Conservation (phyloP, 2,888 invertebrate genomes). For the Luperina nickerlii region DNA sequence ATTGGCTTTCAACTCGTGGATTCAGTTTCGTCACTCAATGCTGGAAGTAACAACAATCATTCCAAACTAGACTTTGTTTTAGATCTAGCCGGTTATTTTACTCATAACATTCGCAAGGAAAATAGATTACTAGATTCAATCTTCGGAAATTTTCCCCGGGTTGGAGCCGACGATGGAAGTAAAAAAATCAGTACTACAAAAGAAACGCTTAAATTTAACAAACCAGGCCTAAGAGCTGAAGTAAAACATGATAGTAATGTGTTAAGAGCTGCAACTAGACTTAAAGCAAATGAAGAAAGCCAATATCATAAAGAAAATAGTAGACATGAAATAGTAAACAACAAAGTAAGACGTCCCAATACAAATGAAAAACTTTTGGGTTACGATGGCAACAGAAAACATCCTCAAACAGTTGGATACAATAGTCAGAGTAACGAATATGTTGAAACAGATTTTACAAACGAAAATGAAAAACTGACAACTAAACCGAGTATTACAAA, state of each 20-base stretch:
- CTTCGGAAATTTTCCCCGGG: neutral
- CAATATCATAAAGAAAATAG: neutral
- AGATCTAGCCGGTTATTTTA: constrained; percentile 12
- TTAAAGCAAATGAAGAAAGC: neutral
- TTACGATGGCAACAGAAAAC: neutral
- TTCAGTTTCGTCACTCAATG: constrained; percentile 3
- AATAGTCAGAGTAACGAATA: neutral
- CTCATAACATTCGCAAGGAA: neutral
- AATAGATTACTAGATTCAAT: constrained; percentile 4
- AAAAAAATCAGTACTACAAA: neutral
- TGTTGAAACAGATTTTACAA: neutral
- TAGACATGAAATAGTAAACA: neutral
- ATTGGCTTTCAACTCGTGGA: constrained; percentile 6
- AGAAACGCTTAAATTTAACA: neutral
- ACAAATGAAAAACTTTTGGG: neutral
- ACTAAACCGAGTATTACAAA: neutral
- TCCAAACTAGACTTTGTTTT: neutral
- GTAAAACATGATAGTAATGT: neutral
- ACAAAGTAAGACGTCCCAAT: neutral
- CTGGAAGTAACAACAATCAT: neutral
- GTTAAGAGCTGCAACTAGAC: neutral
- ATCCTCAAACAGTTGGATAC: neutral
- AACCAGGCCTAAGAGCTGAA: neutral
- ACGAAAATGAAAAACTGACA: constrained; percentile 4
- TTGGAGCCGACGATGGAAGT: neutral